Evolutionary conservation across 2,888 invertebrate genomes (phyloP).

Genomic region (Diplolepis rosae): DNA sequence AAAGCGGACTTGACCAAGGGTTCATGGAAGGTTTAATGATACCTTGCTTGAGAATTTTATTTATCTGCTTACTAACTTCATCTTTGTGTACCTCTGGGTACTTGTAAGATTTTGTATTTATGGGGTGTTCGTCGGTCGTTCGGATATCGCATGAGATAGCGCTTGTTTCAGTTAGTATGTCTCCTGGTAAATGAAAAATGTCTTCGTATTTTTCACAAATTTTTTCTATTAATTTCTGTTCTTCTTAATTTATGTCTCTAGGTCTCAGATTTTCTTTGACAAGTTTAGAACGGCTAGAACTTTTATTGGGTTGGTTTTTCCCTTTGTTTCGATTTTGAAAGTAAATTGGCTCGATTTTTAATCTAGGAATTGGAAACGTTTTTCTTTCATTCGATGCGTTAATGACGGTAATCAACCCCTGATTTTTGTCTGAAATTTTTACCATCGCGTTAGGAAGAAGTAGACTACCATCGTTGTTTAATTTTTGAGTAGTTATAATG

Average conservation of each 20-base stretch:
- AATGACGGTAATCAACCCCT: constrained; percentile 30
- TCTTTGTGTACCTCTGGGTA: constrained; percentile 44
- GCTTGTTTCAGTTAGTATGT: constrained; percentile 27
- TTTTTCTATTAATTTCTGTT: background rate
- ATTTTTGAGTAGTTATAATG: constrained; percentile 1
- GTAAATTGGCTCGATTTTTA: constrained; percentile 13
- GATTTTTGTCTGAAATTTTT: constrained; percentile 3
- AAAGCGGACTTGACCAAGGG: constrained; percentile 65
- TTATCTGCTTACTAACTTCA: constrained; percentile 45
- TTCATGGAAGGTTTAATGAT: constrained; percentile 55
- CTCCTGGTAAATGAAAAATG: constrained; percentile 42
- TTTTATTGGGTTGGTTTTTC: background rate
- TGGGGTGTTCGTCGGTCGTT: constrained; percentile 31
- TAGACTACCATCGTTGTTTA: constrained; percentile 3
- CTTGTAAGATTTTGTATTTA: constrained; percentile 44
- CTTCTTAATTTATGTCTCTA: constrained; percentile 36
- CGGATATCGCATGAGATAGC: constrained; percentile 37
- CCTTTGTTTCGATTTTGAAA: background rate
- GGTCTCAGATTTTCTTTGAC: constrained; percentile 5
- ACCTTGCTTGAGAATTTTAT: constrained; percentile 52
- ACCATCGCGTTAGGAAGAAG: constrained; percentile 30
- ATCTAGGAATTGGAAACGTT: background rate
- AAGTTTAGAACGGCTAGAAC: background rate
- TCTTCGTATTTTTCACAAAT: constrained; percentile 1
- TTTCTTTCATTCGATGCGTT: constrained; percentile 21